These are phyloP conservation scores for Drosophila emarginata DNA, from an alignment of 2,888 invertebrate species.

Conservation along the genomic window DNA sequence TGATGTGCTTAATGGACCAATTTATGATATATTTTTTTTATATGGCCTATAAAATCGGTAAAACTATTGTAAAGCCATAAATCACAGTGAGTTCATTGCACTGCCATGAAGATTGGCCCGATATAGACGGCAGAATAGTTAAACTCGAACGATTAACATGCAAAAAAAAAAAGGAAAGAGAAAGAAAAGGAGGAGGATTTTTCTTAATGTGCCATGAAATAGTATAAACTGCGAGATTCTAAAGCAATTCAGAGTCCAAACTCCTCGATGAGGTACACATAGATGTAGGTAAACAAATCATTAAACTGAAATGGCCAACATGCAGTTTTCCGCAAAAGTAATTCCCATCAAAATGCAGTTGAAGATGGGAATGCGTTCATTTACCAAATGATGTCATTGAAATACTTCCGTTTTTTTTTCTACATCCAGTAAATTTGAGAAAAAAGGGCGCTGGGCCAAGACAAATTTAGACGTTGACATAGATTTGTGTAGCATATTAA, in stretches of 20 bases:
- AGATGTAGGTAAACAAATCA: conserved; percentile 32
- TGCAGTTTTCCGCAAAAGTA: neutral
- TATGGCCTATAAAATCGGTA: conserved; percentile 25
- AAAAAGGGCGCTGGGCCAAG: conserved; percentile 61
- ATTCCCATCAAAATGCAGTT: neutral
- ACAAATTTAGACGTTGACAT: conserved; percentile 69
- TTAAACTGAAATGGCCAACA: conserved; percentile 25
- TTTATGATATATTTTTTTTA: conserved; percentile 22
- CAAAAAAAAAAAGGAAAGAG: conserved; percentile 9
- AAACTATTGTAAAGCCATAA: conserved; percentile 48
- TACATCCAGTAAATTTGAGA: conserved; percentile 57
- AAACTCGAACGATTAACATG: conserved; percentile 40
- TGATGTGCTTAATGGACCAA: conserved; percentile 18
- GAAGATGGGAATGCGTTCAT: neutral
- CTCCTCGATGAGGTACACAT: neutral
- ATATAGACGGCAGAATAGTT: conserved; percentile 22
- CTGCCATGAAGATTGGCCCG: conserved; percentile 3
- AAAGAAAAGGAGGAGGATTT: conserved; percentile 11
- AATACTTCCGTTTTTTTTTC: conserved; percentile 23
- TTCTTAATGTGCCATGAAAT: conserved; percentile 54
- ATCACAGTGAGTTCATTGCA: conserved; percentile 34
- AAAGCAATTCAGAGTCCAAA: neutral
- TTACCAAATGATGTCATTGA: conserved; percentile 36
- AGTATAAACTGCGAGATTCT: conserved; percentile 22
- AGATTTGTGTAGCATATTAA: conserved; percentile 46